A percentile compares a stretch with the other conserved stretches of the same genome.
phyloP scores from a whole-genome alignment of 2,113 vertebrate species.

The Cynoglossus semilaevis region DNA sequence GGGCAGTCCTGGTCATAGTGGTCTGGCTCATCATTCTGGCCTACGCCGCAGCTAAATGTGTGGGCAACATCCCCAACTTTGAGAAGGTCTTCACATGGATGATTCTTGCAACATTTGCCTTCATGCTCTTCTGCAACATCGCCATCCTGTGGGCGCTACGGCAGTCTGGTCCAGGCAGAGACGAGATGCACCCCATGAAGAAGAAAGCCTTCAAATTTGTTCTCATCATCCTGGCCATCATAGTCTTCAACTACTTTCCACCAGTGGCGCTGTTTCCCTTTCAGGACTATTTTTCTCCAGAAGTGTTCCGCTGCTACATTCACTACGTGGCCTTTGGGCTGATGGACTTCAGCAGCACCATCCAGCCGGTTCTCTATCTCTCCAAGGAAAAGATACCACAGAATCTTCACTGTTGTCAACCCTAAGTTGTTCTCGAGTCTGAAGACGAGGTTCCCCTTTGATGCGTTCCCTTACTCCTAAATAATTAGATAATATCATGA shows the following conservation, averaged over 20 bases:
- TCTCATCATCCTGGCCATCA: constrained; percentile 75
- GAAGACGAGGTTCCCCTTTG: too few relatives aligned
- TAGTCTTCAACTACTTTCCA: constrained; percentile 78
- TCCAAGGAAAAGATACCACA: constrained; percentile 59
- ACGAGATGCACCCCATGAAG: constrained; percentile 76
- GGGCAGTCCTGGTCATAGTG: constrained; percentile 33
- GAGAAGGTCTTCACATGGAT: constrained; percentile 70
- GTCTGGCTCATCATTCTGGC: constrained; percentile 70
- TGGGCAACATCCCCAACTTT: constrained; percentile 60
- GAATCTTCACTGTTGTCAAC: constrained; percentile 35
- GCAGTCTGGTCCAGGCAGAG: constrained; percentile 58
- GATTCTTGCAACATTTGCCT: constrained; percentile 66
- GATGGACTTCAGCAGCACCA: constrained; percentile 80
- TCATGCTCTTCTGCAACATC: constrained; percentile 78
- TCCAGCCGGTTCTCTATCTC: constrained; percentile 77
- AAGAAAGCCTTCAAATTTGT: constrained; percentile 79
- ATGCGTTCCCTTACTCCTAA: too few relatives aligned
- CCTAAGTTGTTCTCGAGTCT: too few relatives aligned
- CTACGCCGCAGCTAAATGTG: constrained; percentile 63
- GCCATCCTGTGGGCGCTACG: constrained; percentile 67
- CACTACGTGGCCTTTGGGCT: constrained; percentile 70
- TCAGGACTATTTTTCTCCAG: constrained; percentile 53
- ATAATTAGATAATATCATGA: too few relatives aligned
- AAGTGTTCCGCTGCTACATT: constrained; percentile 71
- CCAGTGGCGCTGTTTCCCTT: constrained; percentile 77